Base-by-base conservation (phyloP, 2,113 vertebrate species). In the Lamprotornis superbus region DNA sequence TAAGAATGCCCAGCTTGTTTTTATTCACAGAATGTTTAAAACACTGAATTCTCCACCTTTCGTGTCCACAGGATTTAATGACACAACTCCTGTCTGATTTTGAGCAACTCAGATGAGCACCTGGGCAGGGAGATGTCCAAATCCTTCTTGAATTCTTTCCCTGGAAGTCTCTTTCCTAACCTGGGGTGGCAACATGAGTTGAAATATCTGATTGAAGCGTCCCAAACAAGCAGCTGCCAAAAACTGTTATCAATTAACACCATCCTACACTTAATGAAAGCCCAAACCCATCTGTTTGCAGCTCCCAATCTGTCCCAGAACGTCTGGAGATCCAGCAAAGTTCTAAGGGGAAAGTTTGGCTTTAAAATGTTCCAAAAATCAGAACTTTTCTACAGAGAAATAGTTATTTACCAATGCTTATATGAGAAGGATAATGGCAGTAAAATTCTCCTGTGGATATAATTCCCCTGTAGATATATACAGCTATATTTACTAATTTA, bases 101-200 rank as follows among this genome's bases (percentile, higher is more conserved):
- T 1, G 65, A 30, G 50, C 2, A 7, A 13, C 35, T 59, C 50
- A 21, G 12, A 25, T 0, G 39, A 47, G n/a, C 14, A 18, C 76
- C 59, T 73, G 12, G 19, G 20, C 15, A 16, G 27, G n/a, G 27
- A 2, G 2, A 30, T 3, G 30, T 40, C 68, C 71, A 39, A 68
- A 63, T 12, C 40, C 53, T 24, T 19, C 18, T 2, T 0, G 2
- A 79, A 8, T 18, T 73, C 56, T 31, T 56, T 73, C 67, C 88
- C 84, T 27, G 15, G 37, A 82, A 59, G 19, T 27, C 21, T 82
- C 65, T 94, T 90, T 85, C 88, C 37, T 73, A 96, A 93, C 67
- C 31, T 6, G 40, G 47, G 40, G 11, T 61, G 76, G 68, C 0
- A 7, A 73, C 53, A 46, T 0, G 2, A 12, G 20, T 60, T 57